These are phyloP conservation scores for Scaptomyza graminum DNA, from an alignment of 1,140 invertebrate species.

Conservation along the genomic window DNA sequence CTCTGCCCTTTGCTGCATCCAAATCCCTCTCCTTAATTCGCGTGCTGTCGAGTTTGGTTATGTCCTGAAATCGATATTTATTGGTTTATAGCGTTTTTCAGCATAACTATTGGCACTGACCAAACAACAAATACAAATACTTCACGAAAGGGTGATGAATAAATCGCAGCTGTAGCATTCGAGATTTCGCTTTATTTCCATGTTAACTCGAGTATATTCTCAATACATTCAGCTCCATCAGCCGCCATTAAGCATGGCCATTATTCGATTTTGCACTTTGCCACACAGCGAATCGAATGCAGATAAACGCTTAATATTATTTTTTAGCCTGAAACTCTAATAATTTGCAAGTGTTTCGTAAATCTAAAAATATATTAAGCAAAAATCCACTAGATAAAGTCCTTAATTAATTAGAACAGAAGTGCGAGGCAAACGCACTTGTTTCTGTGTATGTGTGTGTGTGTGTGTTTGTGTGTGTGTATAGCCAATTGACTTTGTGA, in stretches of 20 bases:
- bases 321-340: background rate
- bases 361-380: no score
- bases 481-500: constrained; percentile 4
- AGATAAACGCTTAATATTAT: background rate
- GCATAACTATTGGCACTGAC: constrained; percentile 28
- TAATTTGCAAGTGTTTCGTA: no score
- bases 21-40: background rate
- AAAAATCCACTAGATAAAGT: no score
- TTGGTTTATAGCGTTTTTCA: constrained; percentile 33
- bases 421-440: background rate
- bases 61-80: constrained; percentile 34
- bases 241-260: background rate
- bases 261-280: constrained; percentile 1
- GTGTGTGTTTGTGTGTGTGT: background rate
- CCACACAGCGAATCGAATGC: constrained; percentile 7
- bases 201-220: constrained; percentile 32
- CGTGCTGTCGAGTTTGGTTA: background rate
- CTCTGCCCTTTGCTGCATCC: no score
- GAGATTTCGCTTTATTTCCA: constrained; percentile 38
- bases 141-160: background rate
- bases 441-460: background rate
- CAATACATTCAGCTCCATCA: constrained; percentile 15
- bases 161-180: constrained; percentile 29
- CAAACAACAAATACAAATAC: constrained; percentile 4
- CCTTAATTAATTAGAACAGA: no score